Evolutionary conservation across 2,797 vertebrate genomes (phyloP).

Genomic region (Phalloptychus januarius): DNA sequence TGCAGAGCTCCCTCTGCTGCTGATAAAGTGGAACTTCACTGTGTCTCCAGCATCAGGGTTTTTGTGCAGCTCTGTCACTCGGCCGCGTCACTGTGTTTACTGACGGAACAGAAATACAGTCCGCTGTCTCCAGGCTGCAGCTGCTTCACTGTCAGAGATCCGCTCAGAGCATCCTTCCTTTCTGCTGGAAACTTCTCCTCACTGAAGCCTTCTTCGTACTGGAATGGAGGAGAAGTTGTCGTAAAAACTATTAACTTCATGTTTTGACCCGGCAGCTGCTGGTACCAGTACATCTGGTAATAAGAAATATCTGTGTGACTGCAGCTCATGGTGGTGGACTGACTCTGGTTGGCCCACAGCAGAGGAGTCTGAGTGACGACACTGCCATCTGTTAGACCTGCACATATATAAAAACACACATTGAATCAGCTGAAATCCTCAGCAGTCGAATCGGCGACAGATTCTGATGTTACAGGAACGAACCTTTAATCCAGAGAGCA

Average conservation of each 20-base stretch:
- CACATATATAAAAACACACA: not conserved
- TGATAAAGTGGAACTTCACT: not conserved
- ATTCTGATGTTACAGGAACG: no score
- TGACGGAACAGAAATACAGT: conserved; percentile 49
- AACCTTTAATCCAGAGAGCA: no score
- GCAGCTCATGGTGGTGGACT: not conserved
- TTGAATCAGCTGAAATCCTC: no score
- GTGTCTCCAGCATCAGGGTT: conserved; percentile 2
- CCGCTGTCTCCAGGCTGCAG: conserved; percentile 38
- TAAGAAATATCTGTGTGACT: conserved; percentile 7
- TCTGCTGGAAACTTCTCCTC: conserved; percentile 23
- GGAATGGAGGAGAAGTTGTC: not conserved
- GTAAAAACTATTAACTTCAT: conserved; percentile 49
- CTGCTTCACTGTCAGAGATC: conserved; percentile 44
- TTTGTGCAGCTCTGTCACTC: conserved; percentile 35
- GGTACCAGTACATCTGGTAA: conserved; percentile 65
- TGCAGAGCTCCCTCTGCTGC: not conserved
- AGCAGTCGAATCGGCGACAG: no score
- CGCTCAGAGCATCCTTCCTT: conserved; percentile 16
- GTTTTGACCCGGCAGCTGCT: conserved; percentile 42
- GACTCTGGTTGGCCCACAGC: conserved; percentile 11
- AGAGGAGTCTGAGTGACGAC: conserved; percentile 40
- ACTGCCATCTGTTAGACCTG: conserved; percentile 15
- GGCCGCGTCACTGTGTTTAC: conserved; percentile 53
- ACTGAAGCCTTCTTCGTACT: conserved; percentile 34